Conservation (phyloP, 53 echinoderm and acorn worm genomes). For the Zoroaster sp. region DNA sequence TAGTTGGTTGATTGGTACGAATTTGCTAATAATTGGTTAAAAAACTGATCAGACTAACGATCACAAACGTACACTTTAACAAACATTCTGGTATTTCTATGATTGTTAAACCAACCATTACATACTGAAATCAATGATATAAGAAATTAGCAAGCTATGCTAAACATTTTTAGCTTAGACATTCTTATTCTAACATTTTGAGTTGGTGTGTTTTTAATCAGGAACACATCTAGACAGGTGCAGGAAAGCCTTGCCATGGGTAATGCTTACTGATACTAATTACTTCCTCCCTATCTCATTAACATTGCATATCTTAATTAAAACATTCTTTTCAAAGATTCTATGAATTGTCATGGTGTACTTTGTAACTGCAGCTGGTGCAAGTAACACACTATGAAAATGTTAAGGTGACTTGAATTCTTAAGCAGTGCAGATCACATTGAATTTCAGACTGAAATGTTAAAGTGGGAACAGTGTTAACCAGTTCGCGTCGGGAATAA, state of each 20-base stretch:
- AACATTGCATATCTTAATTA: constrained; percentile 46
- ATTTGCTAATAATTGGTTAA: not conserved
- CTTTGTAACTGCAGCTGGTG: constrained; percentile 4
- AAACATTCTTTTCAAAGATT: constrained; percentile 16
- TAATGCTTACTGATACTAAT: constrained; percentile 13
- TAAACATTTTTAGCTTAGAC: not conserved
- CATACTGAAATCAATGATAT: constrained; percentile 5
- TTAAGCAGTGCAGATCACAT: no score
- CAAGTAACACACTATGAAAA: not conserved
- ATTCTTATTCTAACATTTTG: not conserved
- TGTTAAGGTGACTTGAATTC: not conserved
- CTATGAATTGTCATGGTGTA: not conserved
- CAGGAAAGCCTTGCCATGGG: not conserved
- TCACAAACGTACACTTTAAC: not conserved
- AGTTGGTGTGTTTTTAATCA: constrained; percentile 5
- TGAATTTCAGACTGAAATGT: no score
- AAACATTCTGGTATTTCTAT: not conserved
- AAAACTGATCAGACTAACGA: not conserved
- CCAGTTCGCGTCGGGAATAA: no score
- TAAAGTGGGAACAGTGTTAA: no score
- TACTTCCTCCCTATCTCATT: not conserved
- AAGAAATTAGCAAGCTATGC: constrained; percentile 1
- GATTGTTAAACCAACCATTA: constrained; percentile 17
- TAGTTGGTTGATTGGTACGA: no score
- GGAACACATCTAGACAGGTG: constrained; percentile 26